These are phyloP conservation scores for Daboia siamensis DNA, from an alignment of 2,113 vertebrate species.

Conservation along the genomic window DNA sequence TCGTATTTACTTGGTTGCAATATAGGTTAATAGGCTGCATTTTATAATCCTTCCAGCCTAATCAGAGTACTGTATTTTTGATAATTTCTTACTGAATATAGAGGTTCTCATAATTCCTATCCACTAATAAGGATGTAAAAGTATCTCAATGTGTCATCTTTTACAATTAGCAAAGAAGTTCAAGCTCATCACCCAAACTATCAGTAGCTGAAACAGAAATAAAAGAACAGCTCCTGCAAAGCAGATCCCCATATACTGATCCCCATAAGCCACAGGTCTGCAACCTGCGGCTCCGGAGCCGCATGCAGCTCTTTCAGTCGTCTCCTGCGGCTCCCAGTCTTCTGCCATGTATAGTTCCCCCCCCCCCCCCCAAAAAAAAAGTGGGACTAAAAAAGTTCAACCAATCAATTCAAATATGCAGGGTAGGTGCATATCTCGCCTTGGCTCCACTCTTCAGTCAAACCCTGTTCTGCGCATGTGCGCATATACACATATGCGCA, in stretches of 20 bases:
- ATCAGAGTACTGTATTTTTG: neutral
- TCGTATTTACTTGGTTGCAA: no score
- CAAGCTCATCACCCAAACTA: neutral
- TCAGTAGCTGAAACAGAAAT: neutral
- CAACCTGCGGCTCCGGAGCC: no score
- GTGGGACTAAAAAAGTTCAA: no score
- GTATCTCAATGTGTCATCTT: neutral
- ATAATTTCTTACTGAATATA: neutral
- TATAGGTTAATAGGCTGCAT: neutral
- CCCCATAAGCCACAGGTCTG: neutral
- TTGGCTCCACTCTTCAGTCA: no score
- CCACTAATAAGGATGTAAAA: neutral
- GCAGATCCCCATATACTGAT: neutral
- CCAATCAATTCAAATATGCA: no score
- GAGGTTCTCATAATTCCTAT: neutral
- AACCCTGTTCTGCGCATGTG: no score
- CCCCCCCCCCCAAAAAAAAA: no score
- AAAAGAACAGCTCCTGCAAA: neutral
- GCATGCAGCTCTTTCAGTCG: no score
- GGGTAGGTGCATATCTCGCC: no score
- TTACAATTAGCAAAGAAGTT: neutral
- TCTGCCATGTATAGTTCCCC: no score
- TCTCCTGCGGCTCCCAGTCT: no score
- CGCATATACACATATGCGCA: no score
- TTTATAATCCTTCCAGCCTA: conserved; percentile 10